These are phyloP conservation scores for Drosophila colorata DNA, from an alignment of 2,888 invertebrate genomes.

Conservation along the genomic window DNA sequence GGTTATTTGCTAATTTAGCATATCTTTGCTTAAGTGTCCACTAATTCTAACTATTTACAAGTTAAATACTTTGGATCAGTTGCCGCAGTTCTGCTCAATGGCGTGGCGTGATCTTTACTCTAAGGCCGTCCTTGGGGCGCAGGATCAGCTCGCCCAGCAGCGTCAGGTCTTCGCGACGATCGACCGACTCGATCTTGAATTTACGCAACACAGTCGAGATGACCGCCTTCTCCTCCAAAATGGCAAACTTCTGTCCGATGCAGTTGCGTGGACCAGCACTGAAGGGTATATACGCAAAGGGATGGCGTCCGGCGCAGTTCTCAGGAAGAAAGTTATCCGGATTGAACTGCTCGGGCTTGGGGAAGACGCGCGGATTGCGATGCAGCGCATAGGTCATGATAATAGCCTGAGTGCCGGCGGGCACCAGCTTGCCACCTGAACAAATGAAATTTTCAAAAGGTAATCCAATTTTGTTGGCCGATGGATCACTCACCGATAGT, in stretches of 20 bases:
- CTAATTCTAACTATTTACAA: conserved; percentile 65
- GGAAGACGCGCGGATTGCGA: conserved; percentile 88
- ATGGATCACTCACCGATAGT: conserved; percentile 86
- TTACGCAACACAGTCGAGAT: conserved; percentile 87
- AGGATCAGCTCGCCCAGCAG: conserved; percentile 88
- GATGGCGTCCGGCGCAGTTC: conserved; percentile 87
- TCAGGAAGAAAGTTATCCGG: conserved; percentile 91
- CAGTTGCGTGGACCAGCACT: conserved; percentile 89
- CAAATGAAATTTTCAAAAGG: neutral
- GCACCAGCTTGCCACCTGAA: conserved; percentile 82
- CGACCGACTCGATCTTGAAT: conserved; percentile 87
- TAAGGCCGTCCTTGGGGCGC: conserved; percentile 87
- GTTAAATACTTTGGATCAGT: conserved; percentile 69
- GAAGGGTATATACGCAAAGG: conserved; percentile 89
- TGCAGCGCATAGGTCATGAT: conserved; percentile 89
- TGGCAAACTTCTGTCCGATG: conserved; percentile 87
- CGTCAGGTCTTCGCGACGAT: conserved; percentile 87
- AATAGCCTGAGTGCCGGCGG: conserved; percentile 86
- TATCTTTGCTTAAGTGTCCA: conserved; percentile 28
- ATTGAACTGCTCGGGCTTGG: conserved; percentile 89
- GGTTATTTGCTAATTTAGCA: conserved; percentile 62
- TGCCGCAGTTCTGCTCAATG: conserved; percentile 38
- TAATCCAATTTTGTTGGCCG: neutral
- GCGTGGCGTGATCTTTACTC: conserved; percentile 85
- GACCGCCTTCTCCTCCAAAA: conserved; percentile 87